A percentile compares a stretch with the other conserved stretches of the same genome.
Evolutionary conservation across 2,888 invertebrate genomes (phyloP).

Genomic region (Teleogryllus oceanicus): DNA sequence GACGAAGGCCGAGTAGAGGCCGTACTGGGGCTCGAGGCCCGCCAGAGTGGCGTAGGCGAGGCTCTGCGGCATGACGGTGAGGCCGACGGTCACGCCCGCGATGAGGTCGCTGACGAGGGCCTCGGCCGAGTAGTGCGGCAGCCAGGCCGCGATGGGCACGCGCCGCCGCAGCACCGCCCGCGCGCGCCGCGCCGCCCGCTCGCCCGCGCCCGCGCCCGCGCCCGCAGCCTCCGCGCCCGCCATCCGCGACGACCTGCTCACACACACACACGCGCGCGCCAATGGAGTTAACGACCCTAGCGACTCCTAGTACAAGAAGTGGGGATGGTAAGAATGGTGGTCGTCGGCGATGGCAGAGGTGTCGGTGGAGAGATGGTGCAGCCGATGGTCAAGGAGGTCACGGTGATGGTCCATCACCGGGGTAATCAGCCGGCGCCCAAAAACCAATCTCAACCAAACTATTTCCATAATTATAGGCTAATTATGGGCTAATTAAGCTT

Average conservation of each 20-base stretch:
- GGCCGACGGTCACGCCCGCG: conserved; percentile 87
- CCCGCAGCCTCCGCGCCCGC: background rate
- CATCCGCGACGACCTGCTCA: background rate
- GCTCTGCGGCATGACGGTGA: conserved; percentile 90
- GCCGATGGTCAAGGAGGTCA: too few relatives aligned
- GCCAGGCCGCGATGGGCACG: conserved; percentile 63
- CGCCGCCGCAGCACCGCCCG: conserved; percentile 22
- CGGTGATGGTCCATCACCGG: too few relatives aligned
- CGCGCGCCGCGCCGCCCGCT: conserved; percentile 41
- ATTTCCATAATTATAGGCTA: too few relatives aligned
- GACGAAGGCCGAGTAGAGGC: conserved; percentile 90
- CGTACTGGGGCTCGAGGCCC: conserved; percentile 87
- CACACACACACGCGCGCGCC: background rate
- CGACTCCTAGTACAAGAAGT: too few relatives aligned
- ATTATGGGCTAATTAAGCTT: too few relatives aligned
- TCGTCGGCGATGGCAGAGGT: too few relatives aligned
- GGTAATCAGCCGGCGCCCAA: too few relatives aligned
- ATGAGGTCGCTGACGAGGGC: conserved; percentile 80
- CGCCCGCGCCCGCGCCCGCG: background rate
- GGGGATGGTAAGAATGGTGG: too few relatives aligned
- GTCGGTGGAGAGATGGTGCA: too few relatives aligned
- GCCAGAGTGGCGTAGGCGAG: conserved; percentile 88
- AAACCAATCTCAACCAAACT: too few relatives aligned
- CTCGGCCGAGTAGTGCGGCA: conserved; percentile 69
- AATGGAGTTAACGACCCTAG: too few relatives aligned